Evolutionary conservation across 2,888 invertebrate species (phyloP), one percentile per base, ranked within the genome.

Genomic region (Nezara viridula): DNA sequence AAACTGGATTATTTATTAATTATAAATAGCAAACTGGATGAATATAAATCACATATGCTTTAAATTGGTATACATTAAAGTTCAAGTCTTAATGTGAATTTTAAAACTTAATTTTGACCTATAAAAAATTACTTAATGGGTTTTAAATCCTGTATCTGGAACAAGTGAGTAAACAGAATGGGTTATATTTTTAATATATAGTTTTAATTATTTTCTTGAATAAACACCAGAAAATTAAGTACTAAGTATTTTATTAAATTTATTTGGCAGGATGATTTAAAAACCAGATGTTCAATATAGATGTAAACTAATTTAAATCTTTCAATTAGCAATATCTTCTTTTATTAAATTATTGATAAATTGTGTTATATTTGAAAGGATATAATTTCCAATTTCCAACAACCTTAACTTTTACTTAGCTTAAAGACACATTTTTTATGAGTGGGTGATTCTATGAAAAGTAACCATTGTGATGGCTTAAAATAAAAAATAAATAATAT

Each of bases 101-200:
- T 73, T 37, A 81, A 81, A 81, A 81, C n/a, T 44, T n/a, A 47
- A 81, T 6, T 81, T 81, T 81, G 40, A 81, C 40, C 44, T n/a
- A 47, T 44, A n/a, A 47, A 40, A 81, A 81, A 81, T 81, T 81
- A 44, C 21, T 81, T n/a, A 24, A 81, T 81, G 81, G 81, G 44
- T 81, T 81, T 81, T 44, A 81, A 81, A 44, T 81, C 81, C 81
- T 47, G 44, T 44, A 47, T 44, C 81, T 81, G 81, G 81, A 81
- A 12, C 81, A 44, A 44, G 81, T 81, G 32, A 81, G 81, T 81
- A 44, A 81, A 44, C 4, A 47, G 14, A 81, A 6, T 19, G 81
- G 44, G n/a, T 19, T 40, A 5, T 44, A 37, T 47, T 44, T 24
- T 81, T 47, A 44, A 81, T 81, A n/a, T 40, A 81, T 2, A 21